phyloP scores from a whole-genome alignment of 2,797 vertebrate genomes.

The Sparidentex hasta region DNA sequence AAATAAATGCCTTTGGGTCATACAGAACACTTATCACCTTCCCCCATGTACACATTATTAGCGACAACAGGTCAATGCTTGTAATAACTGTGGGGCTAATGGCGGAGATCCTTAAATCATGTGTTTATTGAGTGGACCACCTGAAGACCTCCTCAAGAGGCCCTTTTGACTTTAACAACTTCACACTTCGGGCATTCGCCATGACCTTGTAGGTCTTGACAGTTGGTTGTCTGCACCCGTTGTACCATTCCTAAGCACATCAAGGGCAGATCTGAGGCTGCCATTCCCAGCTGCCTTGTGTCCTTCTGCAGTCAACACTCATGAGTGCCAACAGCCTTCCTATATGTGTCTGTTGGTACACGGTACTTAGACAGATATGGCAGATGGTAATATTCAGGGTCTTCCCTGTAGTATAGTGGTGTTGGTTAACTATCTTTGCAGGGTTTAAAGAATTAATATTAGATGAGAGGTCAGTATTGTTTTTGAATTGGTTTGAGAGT shows the following conservation, averaged over 20 bases:
- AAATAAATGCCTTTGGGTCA: slow-evolving; percentile 29
- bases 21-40: slow-evolving; percentile 25
- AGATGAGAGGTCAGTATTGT: background rate
- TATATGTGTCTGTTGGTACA: background rate
- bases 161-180: slow-evolving; percentile 46
- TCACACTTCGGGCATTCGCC: slow-evolving; percentile 33
- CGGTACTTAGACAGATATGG: background rate
- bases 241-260: slow-evolving; percentile 33
- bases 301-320: slow-evolving; percentile 49
- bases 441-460: background rate
- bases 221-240: slow-evolving; percentile 36
- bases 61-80: background rate
- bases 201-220: slow-evolving; percentile 20
- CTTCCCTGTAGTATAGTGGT: background rate
- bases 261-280: slow-evolving; percentile 13
- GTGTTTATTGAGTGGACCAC: slow-evolving; percentile 45
- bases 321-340: background rate
- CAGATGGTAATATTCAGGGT: background rate
- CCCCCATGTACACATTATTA: background rate
- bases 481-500: background rate
- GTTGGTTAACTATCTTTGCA: background rate
- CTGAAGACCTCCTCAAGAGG: slow-evolving; percentile 62
- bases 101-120: slow-evolving; percentile 31
- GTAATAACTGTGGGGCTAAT: slow-evolving; percentile 33
- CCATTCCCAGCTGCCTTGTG: slow-evolving; percentile 70